Conservation (phyloP, 2,113 vertebrate genomes). For the Aspiorhynchus laticeps region DNA sequence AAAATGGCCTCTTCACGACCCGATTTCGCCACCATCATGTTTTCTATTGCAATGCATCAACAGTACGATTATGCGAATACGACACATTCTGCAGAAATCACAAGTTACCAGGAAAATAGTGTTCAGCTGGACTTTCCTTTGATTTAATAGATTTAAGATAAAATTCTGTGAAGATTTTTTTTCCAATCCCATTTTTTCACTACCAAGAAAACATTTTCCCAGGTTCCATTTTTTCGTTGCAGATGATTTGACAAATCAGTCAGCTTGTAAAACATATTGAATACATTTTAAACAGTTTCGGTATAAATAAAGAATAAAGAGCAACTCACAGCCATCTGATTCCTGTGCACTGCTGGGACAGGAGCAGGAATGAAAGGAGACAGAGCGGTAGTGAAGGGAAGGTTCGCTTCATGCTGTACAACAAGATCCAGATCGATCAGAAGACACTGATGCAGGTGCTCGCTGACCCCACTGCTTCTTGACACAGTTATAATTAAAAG, state of each 20-base stretch:
- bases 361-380: slow-evolving; percentile 84
- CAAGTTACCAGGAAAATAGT: background rate
- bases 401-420: slow-evolving; percentile 73
- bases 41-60: background rate
- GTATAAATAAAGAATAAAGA: background rate
- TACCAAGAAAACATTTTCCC: background rate
- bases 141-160: background rate
- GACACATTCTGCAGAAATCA: background rate
- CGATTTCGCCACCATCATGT: background rate
- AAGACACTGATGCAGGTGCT: slow-evolving; percentile 53
- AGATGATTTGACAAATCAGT: background rate
- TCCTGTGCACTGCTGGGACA: slow-evolving; percentile 86
- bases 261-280: background rate
- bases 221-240: background rate
- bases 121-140: background rate
- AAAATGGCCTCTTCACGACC: background rate
- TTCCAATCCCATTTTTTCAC: background rate
- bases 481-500: slow-evolving; percentile 60
- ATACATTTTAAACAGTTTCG: background rate
- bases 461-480: slow-evolving; percentile 49
- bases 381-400: slow-evolving; percentile 75
- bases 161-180: background rate
- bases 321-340: slow-evolving; percentile 98
- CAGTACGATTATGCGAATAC: background rate
- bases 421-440: slow-evolving; percentile 56